Conservation (phyloP, 2,113 vertebrate species). For the Tachycineta bicolor region DNA sequence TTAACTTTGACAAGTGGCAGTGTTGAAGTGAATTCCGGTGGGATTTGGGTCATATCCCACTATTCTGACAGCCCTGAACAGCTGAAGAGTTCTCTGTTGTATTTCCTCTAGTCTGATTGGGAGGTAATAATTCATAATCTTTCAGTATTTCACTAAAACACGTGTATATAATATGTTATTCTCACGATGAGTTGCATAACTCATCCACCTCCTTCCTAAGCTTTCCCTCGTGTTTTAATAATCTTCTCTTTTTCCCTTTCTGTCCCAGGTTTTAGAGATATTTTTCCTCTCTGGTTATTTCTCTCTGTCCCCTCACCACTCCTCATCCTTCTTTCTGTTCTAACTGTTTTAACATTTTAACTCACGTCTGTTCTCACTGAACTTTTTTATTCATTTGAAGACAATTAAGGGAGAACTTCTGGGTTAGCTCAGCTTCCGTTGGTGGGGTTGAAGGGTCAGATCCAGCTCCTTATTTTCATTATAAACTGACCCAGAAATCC, state of each 20-base stretch:
- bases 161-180: neutral
- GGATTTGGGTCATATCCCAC: neutral
- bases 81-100: neutral
- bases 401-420: neutral
- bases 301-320: neutral
- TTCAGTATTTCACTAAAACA: neutral
- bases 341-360: neutral
- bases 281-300: neutral
- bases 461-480: neutral
- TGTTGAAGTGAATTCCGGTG: neutral
- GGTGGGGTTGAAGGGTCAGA: neutral
- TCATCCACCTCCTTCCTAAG: neutral
- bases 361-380: neutral
- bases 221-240: neutral
- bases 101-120: neutral
- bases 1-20: neutral
- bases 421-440: neutral
- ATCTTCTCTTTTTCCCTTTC: neutral
- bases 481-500: neutral
- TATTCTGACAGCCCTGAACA: neutral
- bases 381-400: neutral
- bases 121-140: too few species aligned
- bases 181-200: neutral
- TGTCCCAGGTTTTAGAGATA: neutral
- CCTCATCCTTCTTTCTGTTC: neutral